Evolutionary conservation across 2,888 invertebrate genomes (phyloP).

Genomic region (Cheilosia urbana): DNA sequence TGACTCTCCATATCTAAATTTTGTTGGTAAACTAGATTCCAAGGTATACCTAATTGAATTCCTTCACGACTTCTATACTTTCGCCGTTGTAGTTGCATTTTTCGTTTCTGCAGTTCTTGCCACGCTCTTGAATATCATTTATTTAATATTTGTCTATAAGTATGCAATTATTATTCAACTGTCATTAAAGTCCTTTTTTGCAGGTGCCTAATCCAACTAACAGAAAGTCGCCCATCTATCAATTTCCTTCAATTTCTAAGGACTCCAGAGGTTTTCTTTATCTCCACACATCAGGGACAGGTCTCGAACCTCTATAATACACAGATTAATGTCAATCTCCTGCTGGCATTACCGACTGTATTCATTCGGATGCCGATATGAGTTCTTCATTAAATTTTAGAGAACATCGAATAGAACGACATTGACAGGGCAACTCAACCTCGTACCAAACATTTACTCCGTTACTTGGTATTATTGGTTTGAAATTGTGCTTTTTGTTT

Average conservation of each 20-base stretch:
- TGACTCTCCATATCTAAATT: too few relatives aligned
- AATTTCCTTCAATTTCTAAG: background rate
- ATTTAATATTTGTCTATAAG: too few relatives aligned
- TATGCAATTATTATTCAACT: too few relatives aligned
- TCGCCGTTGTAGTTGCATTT: too few relatives aligned
- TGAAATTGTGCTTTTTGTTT: background rate
- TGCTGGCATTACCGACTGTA: slow-evolving; percentile 4
- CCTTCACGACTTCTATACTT: too few relatives aligned
- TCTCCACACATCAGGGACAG: background rate
- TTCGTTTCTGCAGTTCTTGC: too few relatives aligned
- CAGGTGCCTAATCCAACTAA: background rate
- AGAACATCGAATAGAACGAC: slow-evolving; percentile 36
- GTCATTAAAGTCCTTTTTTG: too few relatives aligned
- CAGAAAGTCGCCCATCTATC: background rate
- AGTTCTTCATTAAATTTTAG: slow-evolving; percentile 67
- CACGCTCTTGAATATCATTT: too few relatives aligned
- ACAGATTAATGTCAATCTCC: slow-evolving; percentile 26
- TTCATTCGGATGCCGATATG: slow-evolving; percentile 32
- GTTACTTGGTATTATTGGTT: background rate
- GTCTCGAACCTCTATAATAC: background rate
- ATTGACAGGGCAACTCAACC: background rate
- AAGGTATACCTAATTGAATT: too few relatives aligned
- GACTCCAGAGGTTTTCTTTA: background rate
- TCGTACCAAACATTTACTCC: too few relatives aligned
- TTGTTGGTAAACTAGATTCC: too few relatives aligned